Evolutionary conservation across 2,113 vertebrate genomes (phyloP).

Genomic region (Eptesicus fuscus): DNA sequence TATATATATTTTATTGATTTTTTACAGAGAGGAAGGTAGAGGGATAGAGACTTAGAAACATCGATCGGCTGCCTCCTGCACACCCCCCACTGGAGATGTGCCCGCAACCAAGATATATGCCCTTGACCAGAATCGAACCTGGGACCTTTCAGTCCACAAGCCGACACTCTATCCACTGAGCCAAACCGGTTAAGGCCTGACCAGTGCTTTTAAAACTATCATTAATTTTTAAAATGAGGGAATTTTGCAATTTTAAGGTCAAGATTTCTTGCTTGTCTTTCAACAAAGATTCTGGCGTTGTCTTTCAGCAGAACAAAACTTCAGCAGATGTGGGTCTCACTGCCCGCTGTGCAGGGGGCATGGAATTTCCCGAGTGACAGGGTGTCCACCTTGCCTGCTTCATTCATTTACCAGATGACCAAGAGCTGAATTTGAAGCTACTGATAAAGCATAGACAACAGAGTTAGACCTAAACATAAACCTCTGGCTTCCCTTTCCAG

Average conservation of each 20-base stretch:
- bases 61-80: too few relatives aligned
- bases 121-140: too few relatives aligned
- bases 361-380: neutral
- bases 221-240: neutral
- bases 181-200: neutral
- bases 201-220: neutral
- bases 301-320: neutral
- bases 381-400: neutral
- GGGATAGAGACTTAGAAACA: too few relatives aligned
- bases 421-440: neutral
- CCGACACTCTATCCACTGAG: too few relatives aligned
- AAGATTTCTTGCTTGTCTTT: neutral
- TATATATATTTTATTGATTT: too few relatives aligned
- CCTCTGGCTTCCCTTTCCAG: neutral
- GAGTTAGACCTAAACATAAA: neutral
- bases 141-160: too few relatives aligned
- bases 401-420: neutral
- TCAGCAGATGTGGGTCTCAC: neutral
- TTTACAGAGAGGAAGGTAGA: too few relatives aligned
- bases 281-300: neutral
- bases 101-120: too few relatives aligned
- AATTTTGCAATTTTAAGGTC: neutral
- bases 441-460: neutral
- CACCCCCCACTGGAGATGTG: too few relatives aligned
- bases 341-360: fast-evolving